Conservation (phyloP, 2,888 invertebrate species). For the Odontocerum albicorne region DNA sequence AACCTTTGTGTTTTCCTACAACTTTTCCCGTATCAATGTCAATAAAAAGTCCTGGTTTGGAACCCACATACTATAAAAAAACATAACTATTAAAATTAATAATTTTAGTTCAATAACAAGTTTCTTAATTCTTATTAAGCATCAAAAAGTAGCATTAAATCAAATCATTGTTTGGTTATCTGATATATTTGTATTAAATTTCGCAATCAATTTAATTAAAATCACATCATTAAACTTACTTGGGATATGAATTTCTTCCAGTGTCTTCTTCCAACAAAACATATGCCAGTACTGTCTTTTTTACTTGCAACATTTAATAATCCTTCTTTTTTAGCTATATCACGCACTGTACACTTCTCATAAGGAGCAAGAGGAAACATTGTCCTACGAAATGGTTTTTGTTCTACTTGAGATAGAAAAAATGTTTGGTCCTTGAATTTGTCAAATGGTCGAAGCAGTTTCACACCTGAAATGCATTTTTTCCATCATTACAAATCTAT, state of each 20-base stretch:
- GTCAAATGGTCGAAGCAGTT: constrained; percentile 73
- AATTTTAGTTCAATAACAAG: no score
- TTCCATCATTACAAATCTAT: no score
- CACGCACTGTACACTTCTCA: constrained; percentile 75
- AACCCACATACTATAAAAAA: constrained; percentile 72
- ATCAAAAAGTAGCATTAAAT: no score
- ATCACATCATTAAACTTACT: constrained; percentile 51
- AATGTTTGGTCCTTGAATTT: constrained; percentile 91
- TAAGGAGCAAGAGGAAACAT: constrained; percentile 90
- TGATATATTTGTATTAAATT: no score
- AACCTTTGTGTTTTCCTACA: constrained; percentile 81
- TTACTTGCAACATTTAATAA: constrained; percentile 69
- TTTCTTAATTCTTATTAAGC: no score
- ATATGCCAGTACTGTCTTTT: constrained; percentile 92
- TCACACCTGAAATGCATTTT: constrained; percentile 61
- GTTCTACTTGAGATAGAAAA: constrained; percentile 85
- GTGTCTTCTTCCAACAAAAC: constrained; percentile 90
- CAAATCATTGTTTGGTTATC: no score
- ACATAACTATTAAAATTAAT: constrained; percentile 5
- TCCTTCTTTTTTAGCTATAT: constrained; percentile 71
- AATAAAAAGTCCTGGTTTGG: constrained; percentile 77
- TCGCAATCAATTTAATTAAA: no score
- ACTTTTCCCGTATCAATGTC: constrained; percentile 76
- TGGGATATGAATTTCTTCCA: constrained; percentile 89
- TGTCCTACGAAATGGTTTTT: constrained; percentile 72